Evolutionary conservation across 1,140 invertebrate genomes (phyloP).

Genomic region (Drosophila setifemur): DNA sequence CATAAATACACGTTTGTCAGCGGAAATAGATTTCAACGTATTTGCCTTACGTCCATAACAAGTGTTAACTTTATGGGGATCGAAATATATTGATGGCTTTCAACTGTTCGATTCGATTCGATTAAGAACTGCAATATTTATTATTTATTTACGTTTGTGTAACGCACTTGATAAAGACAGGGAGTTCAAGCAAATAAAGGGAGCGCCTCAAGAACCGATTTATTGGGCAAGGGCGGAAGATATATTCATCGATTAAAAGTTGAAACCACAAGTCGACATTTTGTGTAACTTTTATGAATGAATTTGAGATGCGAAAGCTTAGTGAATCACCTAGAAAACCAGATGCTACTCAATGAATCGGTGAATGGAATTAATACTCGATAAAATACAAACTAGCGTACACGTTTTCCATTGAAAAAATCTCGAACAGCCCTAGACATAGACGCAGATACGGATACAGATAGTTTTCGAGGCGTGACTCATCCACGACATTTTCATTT

Average conservation of each 20-base stretch:
- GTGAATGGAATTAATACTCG: slow-evolving; percentile 49
- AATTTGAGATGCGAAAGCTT: no score
- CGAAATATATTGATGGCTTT: background rate
- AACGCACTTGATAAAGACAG: background rate
- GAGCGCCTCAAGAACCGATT: background rate
- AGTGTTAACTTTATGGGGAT: background rate
- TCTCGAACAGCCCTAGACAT: slow-evolving; percentile 4
- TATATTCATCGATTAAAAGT: no score
- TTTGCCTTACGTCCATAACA: background rate
- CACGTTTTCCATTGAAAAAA: slow-evolving; percentile 63
- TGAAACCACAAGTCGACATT: no score
- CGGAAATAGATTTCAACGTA: slow-evolving; percentile 7
- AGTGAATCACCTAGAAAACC: slow-evolving; percentile 37
- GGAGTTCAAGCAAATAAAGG: slow-evolving; percentile 1
- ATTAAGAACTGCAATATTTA: background rate
- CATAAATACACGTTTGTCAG: background rate
- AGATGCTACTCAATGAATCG: slow-evolving; percentile 49
- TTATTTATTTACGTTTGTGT: slow-evolving; percentile 3
- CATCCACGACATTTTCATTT: slow-evolving; percentile 56
- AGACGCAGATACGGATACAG: slow-evolving; percentile 11
- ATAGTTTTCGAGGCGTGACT: slow-evolving; percentile 38
- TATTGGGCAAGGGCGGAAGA: slow-evolving; percentile 23
- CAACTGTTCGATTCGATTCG: no score
- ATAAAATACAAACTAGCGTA: slow-evolving; percentile 28
- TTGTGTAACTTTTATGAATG: no score